Evolutionary conservation across 1,140 invertebrate genomes (phyloP), one percentile per base, ranked within the genome.

Genomic region (Calosoma granatense): DNA sequence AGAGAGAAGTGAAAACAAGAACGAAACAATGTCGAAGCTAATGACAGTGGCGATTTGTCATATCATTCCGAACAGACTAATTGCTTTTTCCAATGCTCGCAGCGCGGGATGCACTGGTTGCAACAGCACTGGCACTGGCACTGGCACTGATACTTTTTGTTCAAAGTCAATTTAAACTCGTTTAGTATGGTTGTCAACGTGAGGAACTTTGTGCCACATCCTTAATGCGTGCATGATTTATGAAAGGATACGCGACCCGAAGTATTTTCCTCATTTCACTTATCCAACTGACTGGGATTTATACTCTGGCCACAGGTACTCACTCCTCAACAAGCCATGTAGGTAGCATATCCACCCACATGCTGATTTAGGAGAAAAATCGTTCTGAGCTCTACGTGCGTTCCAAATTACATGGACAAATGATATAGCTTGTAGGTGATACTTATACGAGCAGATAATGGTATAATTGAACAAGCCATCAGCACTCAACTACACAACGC

Each of bases 161-260:
- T 47, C 41, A 47, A 47, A 47, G 41, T 47, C 15, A 47, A 47
- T 47, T 47, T 47, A 47, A 47, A 47, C 41, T 47, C 41, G 41
- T 47, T 47, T 47, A 11, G 15, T 6, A 17, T 47, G 41, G 41
- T 47, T 47, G 41, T 47, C 41, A 47, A 47, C 41, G 41, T 47
- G 41, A 6, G 41, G 3, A 12, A 11, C 6, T 12, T 17, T 17
- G 17, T 6, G 17, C 15, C 3, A 17, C 17, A 47, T 11, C 17
- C 15, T 17, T 47, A 47, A 47, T 47, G 41, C 41, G 41, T 47
- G 41, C 15, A 47, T 47, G 41, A 47, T 47, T 47, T 47, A 47
- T 47, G 15, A 17, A 36, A 36, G n/a, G 6, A 36, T 36, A n/a
- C 26, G 26, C n/a, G 26, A 36, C 6, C 26, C 6, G 26, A 36